These are phyloP conservation scores for Helicolenus hilgendorfi DNA, from an alignment of 2,797 vertebrate species.

Conservation along the genomic window DNA sequence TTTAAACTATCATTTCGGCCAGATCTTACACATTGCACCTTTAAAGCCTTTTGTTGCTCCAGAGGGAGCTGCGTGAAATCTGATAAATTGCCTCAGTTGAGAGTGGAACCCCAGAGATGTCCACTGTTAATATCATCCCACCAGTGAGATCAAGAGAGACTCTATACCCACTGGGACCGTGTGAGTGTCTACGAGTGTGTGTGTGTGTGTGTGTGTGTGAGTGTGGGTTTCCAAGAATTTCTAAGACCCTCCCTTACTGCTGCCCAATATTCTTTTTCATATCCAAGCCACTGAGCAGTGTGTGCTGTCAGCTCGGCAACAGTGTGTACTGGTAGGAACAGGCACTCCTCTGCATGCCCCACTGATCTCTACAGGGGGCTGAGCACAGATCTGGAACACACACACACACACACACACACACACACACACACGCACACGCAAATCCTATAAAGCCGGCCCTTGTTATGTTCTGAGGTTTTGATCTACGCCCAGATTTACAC, in stretches of 20 bases:
- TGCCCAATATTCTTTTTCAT: conserved; percentile 70
- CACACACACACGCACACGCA: not conserved
- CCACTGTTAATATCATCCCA: conserved; percentile 44
- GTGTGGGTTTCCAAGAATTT: conserved; percentile 21
- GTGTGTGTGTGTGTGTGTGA: not conserved
- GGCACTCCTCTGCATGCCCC: conserved; percentile 64
- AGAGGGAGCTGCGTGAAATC: not conserved
- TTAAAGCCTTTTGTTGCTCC: not conserved
- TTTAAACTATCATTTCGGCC: not conserved
- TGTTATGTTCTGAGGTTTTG: conserved; percentile 46
- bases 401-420: not conserved
- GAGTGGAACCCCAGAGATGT: conserved; percentile 27
- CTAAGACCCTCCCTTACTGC: conserved; percentile 39
- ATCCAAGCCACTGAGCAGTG: conserved; percentile 69
- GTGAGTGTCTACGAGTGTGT: conserved; percentile 10
- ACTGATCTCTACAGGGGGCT: conserved; percentile 74
- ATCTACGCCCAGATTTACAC: conserved; percentile 9
- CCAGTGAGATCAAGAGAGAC: conserved; percentile 45
- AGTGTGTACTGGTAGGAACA: conserved; percentile 60
- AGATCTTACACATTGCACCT: not conserved
- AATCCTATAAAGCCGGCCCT: conserved; percentile 32
- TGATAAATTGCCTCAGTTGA: not conserved
- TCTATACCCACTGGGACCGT: not conserved
- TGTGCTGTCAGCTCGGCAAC: conserved; percentile 73
- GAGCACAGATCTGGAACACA: conserved; percentile 64